Conservation (phyloP, 2,797 vertebrate genomes). For the Borostomias antarcticus region DNA sequence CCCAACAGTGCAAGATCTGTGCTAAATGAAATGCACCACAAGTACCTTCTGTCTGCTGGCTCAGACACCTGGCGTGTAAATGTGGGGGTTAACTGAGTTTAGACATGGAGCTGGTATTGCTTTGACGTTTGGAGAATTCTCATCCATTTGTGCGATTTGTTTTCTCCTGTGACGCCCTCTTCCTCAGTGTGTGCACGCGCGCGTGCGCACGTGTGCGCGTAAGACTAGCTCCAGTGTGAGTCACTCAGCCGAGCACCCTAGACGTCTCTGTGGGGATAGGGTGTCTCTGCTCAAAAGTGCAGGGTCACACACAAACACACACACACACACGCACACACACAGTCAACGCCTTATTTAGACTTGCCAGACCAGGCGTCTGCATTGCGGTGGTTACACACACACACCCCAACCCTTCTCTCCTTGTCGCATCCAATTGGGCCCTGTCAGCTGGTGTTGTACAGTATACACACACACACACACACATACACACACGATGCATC, state of each 20-base stretch:
- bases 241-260: constrained; percentile 23
- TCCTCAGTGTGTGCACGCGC: constrained; percentile 14
- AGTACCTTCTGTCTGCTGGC: no score
- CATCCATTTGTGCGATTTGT: no score
- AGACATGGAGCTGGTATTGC: no score
- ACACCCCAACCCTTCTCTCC: constrained; percentile 56
- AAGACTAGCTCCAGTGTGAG: constrained; percentile 8
- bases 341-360: constrained; percentile 59
- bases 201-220: constrained; percentile 11
- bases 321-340: constrained; percentile 14
- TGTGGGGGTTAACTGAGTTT: no score
- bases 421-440: constrained; percentile 47
- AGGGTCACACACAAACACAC: constrained; percentile 7
- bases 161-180: constrained; percentile 1
- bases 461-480: constrained; percentile 2
- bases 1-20: no score
- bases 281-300: constrained; percentile 52
- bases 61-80: no score
- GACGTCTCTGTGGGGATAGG: constrained; percentile 57
- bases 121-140: no score
- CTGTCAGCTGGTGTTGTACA: neutral
- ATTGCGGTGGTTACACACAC: constrained; percentile 60
- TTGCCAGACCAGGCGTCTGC: constrained; percentile 62
- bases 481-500: neutral
- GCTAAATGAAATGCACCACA: no score